Evolutionary conservation across 2,888 invertebrate genomes (phyloP).

Genomic region (Scaptomyza cyrtandrae): DNA sequence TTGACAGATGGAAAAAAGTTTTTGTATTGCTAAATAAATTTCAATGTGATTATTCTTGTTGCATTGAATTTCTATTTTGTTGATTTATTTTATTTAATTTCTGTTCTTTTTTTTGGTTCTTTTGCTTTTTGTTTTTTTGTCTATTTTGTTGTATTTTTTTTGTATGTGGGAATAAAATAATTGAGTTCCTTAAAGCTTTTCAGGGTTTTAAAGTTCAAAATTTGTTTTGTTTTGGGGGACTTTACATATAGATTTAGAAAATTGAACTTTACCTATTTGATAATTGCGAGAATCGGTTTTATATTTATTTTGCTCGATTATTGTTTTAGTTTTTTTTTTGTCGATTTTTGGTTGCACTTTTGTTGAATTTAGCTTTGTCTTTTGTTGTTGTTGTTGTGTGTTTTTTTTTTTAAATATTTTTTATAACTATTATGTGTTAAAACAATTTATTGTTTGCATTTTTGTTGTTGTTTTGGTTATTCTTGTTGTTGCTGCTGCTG

Average conservation of each 20-base stretch:
- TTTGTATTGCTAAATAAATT: slow-evolving; percentile 36
- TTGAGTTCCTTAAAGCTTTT: slow-evolving; percentile 30
- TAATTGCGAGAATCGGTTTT: slow-evolving; percentile 41
- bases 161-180: slow-evolving; percentile 16
- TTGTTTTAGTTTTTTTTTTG: slow-evolving; percentile 5
- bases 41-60: slow-evolving; percentile 79
- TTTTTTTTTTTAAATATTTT: too few species aligned
- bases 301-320: slow-evolving; percentile 5
- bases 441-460: slow-evolving; percentile 12
- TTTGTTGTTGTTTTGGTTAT: slow-evolving; percentile 20
- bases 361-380: slow-evolving; percentile 2
- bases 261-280: slow-evolving; percentile 74
- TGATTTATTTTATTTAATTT: slow-evolving; percentile 24
- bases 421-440: slow-evolving; percentile 17
- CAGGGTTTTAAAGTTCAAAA: slow-evolving; percentile 25
- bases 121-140: slow-evolving; percentile 9
- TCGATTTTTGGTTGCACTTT: slow-evolving; percentile 7
- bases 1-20: background rate
- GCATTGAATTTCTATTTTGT: slow-evolving; percentile 73
- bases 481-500: background rate
- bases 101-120: slow-evolving; percentile 11
- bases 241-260: slow-evolving; percentile 62
- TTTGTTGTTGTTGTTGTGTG: slow-evolving; percentile 25
- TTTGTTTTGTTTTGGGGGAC: slow-evolving; percentile 18
- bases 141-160: slow-evolving; percentile 11